Base-by-base conservation (phyloP, 2,797 vertebrate species). In the Muscicapa comitata region DNA sequence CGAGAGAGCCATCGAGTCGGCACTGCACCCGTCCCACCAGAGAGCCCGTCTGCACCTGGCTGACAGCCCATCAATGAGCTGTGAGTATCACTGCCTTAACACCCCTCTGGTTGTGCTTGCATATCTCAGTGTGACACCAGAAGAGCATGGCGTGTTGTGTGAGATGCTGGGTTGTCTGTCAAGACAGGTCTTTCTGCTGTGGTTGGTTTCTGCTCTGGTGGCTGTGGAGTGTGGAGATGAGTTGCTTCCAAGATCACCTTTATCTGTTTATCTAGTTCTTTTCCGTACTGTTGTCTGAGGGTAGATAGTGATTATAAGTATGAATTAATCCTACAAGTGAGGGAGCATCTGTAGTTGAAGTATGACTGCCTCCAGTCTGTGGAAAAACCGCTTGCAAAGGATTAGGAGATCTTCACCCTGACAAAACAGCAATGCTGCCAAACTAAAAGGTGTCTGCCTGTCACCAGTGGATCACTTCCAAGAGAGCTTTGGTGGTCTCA, bases 21-120 rank as follows among this genome's bases (percentile, higher is more conserved):
- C 97, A 0, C 97, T 98, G 92, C 97, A 96, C 65, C 96, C 97
- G 0, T 95, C 97, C 70, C 86, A 4, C 31, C 88, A 35, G 28
- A 94, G 95, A 95, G 96, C 77, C 1, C 94, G 96, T 77, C 93
- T 97, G 95, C 95, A 97, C 5, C 47, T 94, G 94, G 96, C 86
- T 81, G 97, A 97, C 97, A 98, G 97, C 94, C 97, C 67, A 2
- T 96, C 97, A 10, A 84, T 76, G 13, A 98, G 97, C 97, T 98
- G 98, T 98, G 96, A 98, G 98, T 98, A 98, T 95, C 86, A 2
- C 25, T 96, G 42, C 81, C 73, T 88, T 92, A 93, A 89, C 89
- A 75, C 86, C 85, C 80, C 38, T 90, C 84, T 57, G 40, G 67
- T 63, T 47, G 31, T 40, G 72, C 79, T 75, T 88, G 70, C 86